Base-by-base conservation (phyloP, 2,113 vertebrate species). In the Phalacrocorax pelagicus region DNA sequence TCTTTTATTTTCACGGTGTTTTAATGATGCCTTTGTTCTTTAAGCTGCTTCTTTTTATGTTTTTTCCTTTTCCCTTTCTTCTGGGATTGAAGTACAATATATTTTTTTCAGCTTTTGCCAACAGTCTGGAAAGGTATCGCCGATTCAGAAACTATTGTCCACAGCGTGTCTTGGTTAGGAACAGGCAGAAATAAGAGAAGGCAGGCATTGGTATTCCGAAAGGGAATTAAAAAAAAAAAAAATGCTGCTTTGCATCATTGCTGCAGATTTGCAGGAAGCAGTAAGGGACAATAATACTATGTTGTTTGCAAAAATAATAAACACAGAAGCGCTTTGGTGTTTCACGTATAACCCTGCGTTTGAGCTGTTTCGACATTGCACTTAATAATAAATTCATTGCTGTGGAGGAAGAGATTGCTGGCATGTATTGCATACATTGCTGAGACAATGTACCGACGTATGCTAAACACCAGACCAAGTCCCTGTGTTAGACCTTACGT, bases 151-250 rank as follows among this genome's bases (percentile, higher is more conserved):
- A 97, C 97, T 97, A 30, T 96, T 97, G 79, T 89, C 79, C 94
- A 91, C 91, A 65, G 96, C 74, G 96, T 73, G 81, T 77, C 89
- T 90, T 75, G 92, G 83, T 61, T 94, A 74, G 95, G 96, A 96
- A 32, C 46, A 86, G 94, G 87, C 96, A 92, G 92, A 74, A 85
- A 75, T 81, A 74, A 88, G 89, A 83, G 95, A 52, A 93, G 93
- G 91, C 90, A 90, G 94, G 98, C 96, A 98, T 98, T 97, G 96
- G 95, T 97, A 98, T 98, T 98, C 97, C 46, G 52, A 97, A 96
- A 95, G 96, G 90, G 96, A 96, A 95, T 97, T 93, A 49, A 49
- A 92, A 78, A 62, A 96, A 92, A 92, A 94, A 90, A 42, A 95
- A 92, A 72, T 20, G 96, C 96, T 95, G 93, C 95, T 97, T 96